Conservation (phyloP, 64 coral and sea anemone genomes). For the Pocillopora verrucosa region DNA sequence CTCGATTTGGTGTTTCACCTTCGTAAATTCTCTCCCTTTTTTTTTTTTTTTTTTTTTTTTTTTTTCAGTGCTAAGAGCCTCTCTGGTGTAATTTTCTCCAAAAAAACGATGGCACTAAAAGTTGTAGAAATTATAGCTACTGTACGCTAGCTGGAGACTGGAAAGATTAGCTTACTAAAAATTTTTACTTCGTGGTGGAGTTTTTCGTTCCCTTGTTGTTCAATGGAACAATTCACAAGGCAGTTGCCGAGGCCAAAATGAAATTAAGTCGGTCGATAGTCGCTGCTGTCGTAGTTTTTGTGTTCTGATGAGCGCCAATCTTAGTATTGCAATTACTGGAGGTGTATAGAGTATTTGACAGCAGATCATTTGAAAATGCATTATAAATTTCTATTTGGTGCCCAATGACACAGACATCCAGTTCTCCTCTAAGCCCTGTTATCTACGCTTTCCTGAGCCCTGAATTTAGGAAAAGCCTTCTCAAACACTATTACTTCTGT, state of each 20-base stretch:
- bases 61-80: background rate
- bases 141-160: background rate
- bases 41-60: too few relatives aligned
- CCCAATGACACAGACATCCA: background rate
- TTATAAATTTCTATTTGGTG: background rate
- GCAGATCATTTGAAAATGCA: background rate
- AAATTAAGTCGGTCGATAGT: slow-evolving; percentile 11
- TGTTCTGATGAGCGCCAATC: background rate
- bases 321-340: background rate
- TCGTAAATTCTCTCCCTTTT: background rate
- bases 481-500: background rate
- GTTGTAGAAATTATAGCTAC: background rate
- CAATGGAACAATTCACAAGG: too few relatives aligned
- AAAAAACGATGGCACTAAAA: background rate
- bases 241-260: slow-evolving; percentile 13
- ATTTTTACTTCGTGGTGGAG: background rate
- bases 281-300: background rate
- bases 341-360: background rate
- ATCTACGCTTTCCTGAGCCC: slow-evolving; percentile 4
- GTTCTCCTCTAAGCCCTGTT: background rate
- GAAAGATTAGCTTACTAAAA: background rate
- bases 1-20: background rate
- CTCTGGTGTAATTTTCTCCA: background rate
- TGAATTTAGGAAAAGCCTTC: background rate
- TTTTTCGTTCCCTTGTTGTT: background rate